These are phyloP conservation scores for Heliothis peltigera DNA, from an alignment of 2,888 invertebrate genomes.

Conservation along the genomic window DNA sequence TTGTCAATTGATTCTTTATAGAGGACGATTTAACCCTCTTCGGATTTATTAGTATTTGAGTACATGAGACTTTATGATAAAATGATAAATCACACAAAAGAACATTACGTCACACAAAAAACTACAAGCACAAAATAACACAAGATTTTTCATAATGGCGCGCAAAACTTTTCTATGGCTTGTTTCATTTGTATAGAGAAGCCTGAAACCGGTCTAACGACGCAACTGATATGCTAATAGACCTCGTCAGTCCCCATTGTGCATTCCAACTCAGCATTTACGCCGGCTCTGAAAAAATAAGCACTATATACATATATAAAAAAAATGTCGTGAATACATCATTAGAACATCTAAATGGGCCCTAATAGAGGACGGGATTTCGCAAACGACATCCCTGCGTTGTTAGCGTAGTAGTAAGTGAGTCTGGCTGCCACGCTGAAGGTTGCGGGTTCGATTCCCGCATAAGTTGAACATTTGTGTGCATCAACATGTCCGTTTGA, in stretches of 20 bases:
- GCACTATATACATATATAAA: conserved; percentile 60
- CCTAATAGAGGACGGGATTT: conserved; percentile 30
- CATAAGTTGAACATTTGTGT: no score
- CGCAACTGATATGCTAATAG: conserved; percentile 80
- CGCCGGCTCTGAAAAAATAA: conserved; percentile 67
- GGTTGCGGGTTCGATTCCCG: no score
- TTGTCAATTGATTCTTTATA: no score
- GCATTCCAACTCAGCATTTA: conserved; percentile 61
- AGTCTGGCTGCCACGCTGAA: no score
- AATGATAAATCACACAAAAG: background rate
- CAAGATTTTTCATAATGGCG: conserved; percentile 40
- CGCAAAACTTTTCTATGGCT: conserved; percentile 56
- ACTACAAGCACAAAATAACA: conserved; percentile 41
- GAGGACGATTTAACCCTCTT: no score
- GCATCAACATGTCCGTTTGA: no score
- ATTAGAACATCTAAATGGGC: conserved; percentile 59
- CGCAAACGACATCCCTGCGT: conserved; percentile 5
- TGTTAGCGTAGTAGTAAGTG: conserved; percentile 1
- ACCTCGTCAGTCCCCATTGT: conserved; percentile 81
- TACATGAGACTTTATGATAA: no score
- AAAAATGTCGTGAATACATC: conserved; percentile 68
- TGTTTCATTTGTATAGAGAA: conserved; percentile 65
- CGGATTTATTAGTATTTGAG: no score
- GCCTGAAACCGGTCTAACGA: conserved; percentile 68
- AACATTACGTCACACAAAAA: background rate